Evolutionary conservation across 2,888 invertebrate genomes (phyloP), one percentile per base, ranked within the genome.

Genomic region (Stenolophus ochropezus): DNA sequence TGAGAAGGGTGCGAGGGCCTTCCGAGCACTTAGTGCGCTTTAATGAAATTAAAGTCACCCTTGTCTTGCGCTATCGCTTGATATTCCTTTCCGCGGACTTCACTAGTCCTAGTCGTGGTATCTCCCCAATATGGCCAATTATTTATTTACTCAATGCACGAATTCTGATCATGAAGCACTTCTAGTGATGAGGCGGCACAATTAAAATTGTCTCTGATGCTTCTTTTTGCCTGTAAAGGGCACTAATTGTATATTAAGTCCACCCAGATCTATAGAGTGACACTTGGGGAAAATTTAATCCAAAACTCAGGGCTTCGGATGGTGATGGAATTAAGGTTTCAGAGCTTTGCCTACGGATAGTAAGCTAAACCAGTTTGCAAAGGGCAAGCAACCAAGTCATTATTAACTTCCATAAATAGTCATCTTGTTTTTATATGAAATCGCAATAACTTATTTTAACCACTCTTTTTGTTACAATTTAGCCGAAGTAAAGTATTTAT

Each of bases 1-100:
- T 77, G 77, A 77, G 77, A 61, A 77, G 77, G 77, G 77, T 77
- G 77, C 3, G 47, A 42, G 21, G 47, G 23, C 65, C 49, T 42
- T 61, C 73, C 58, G 47, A 80, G 80, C 80, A 80, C 80, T 80
- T 58, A 53, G 56, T 14, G 80, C 56, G 53, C 80, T 73, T 33
- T 80, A 80, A 80, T 80, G 33, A 56, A 27, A 80, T 80, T 73
- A 80, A 73, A 73, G 80, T 80, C 73, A 80, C 79, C 79, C 79
- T 79, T 79, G 80, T 80, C 80, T 73, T 53, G 73, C 65, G 47
- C 8, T 23, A 42, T 42, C 33, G 18, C 33, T 69, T 33, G 33
- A 33, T 69, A 69, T 33, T 69, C 27, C 33, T 53, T n/a, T n/a
- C 4, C 42, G 51, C 23, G 27, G 47, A 49, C 14, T 61, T 27